Evolutionary conservation across 2,888 invertebrate genomes (phyloP), one percentile per base, ranked within the genome.

Genomic region (Stenurella melanura): DNA sequence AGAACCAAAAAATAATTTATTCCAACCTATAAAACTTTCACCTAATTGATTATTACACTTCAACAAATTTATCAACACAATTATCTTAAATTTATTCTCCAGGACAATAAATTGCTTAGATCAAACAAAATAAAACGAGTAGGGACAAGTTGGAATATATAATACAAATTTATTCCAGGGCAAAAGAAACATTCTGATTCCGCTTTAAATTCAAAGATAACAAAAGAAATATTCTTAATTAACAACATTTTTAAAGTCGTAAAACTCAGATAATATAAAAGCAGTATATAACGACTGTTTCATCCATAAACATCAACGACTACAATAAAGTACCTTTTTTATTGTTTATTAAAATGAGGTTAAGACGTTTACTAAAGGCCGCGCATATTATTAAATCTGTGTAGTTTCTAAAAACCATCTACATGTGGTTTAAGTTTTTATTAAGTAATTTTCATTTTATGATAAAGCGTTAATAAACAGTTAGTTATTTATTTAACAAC

Each of bases 261-360:
- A 78, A 81, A 81, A 68, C 61, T 60, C 54, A 74, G 77, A 79
- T 79, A 79, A 72, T 76, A 81, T 81, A 73, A 79, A 81, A 77
- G 79, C 78, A 73, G 75, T 74, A 76, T 78, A 79, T 78, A 81
- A 81, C 75, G 76, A 71, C 78, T 75, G 69, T 79, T 79, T 78
- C 79, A 76, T 76, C 80, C 78, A 79, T 81, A 81, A 81, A 81
- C 80, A 74, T 81, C 79, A 74, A 75, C 73, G 61, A 75, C 68
- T 61, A 79, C 77, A 81, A 79, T 81, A 81, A 81, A 81, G 75
- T 76, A 73, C 70, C 68, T 76, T 79, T 68, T 87, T 87, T 87
- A 87, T 87, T 87, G 87, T 87, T 87, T 87, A 87, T 87, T 87
- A 87, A 87, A 87, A 87, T 86, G 86, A 86, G 86, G 86, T 86